Evolutionary conservation across 2,888 invertebrate genomes (phyloP), one percentile per base, ranked within the genome.

Genomic region (Acholoe squamosa): DNA sequence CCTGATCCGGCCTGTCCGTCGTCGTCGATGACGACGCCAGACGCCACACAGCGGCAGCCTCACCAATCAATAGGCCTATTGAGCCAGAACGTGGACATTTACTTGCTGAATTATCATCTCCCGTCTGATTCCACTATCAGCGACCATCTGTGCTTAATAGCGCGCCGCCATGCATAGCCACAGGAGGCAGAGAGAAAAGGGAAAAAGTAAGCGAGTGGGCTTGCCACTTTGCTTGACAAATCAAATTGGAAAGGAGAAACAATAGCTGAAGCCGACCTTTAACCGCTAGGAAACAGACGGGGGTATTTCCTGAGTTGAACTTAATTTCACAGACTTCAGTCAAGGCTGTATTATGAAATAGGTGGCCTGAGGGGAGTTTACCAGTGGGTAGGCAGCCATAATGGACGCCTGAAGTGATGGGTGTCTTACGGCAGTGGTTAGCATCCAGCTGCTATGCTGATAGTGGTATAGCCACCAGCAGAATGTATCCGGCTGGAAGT

Each of bases 201-300:
- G 28, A 61, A 61, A n/a, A 61, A 61, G 1, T n/a, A 61, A 61
- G 28, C 3, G 71, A 28, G 7, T 0, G 7, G 28, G 80, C 34
- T 7, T 80, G 0, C 34, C 80, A 80, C 80, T 80, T 80, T 80
- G 80, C 80, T 43, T 43, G 43, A 80, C 43, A 80, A 80, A 80
- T 80, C 33, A 80, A 80, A 43, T 80, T 33, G 80, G 80, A 33
- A 80, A 43, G 80, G 34, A 33, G 43, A 80, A 80, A 34, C 80
- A 80, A 80, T 80, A 80, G 80, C 33, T n/a, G 19, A 0, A 19
- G 43, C 80, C 43, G 34, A 33, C 80, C 71, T 71, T 28, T 71
- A 28, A 28, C 28, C 28, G 16, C 25, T 25, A 25, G 71, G 28
- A n/a, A 28, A 16, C 71, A 71, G 28, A 28, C 28, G 25, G 71